Evolutionary conservation across 1,140 invertebrate genomes (phyloP).

Genomic region (Drosophila ficusphila): DNA sequence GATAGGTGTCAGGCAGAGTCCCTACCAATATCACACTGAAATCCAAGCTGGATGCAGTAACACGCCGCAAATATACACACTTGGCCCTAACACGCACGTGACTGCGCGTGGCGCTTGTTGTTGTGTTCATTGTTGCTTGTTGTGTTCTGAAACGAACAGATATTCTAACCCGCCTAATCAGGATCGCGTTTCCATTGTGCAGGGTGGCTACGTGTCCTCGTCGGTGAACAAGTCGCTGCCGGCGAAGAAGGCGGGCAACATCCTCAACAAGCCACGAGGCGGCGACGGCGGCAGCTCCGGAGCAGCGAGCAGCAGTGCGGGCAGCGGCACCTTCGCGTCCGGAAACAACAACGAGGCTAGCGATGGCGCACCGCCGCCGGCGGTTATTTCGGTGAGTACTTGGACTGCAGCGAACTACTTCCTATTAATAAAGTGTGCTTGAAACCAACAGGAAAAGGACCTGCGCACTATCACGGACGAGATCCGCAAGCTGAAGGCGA

Average conservation of each 20-base stretch:
- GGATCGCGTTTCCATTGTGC: slow-evolving; percentile 87
- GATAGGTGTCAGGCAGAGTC: not conserved
- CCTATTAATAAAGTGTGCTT: not conserved
- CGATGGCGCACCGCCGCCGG: slow-evolving; percentile 49
- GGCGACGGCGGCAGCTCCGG: slow-evolving; percentile 59
- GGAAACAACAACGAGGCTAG: slow-evolving; percentile 73
- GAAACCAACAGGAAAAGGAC: slow-evolving; percentile 85
- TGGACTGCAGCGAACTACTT: too few species aligned
- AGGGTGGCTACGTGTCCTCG: slow-evolving; percentile 86
- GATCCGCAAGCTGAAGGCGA: slow-evolving; percentile 95
- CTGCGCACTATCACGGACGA: slow-evolving; percentile 93
- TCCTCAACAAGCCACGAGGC: slow-evolving; percentile 86
- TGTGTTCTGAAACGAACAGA: slow-evolving; percentile 72
- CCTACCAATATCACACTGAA: not conserved
- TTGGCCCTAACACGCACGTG: slow-evolving; percentile 73
- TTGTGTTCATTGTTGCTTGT: slow-evolving; percentile 83
- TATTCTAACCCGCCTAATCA: slow-evolving; percentile 84
- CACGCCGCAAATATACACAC: slow-evolving; percentile 31
- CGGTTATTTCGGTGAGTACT: slow-evolving; percentile 66
- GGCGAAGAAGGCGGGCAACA: slow-evolving; percentile 89
- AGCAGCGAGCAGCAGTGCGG: slow-evolving; percentile 42
- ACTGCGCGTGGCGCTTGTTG: slow-evolving; percentile 67
- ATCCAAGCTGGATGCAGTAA: slow-evolving; percentile 20
- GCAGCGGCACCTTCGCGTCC: slow-evolving; percentile 60
- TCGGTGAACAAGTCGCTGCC: slow-evolving; percentile 85